A percentile compares a stretch with the other conserved stretches of the same genome.
These are phyloP conservation scores for Pachyramphus minor DNA, from an alignment of 2,113 vertebrate genomes.

Conservation along the genomic window DNA sequence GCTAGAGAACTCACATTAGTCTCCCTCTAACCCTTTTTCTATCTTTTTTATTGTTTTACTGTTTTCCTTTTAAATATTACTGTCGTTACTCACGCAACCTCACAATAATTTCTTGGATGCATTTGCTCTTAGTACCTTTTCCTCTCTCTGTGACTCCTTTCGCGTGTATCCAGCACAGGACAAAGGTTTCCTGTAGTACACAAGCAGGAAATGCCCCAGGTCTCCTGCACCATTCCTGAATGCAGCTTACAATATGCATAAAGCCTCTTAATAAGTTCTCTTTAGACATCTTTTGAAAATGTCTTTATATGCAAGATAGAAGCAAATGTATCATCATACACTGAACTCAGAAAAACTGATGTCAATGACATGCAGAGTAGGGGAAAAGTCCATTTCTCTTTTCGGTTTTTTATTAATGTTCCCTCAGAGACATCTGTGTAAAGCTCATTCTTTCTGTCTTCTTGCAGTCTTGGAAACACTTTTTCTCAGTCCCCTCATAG, in stretches of 20 bases:
- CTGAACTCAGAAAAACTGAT: background rate
- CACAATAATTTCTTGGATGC: background rate
- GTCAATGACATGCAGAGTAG: background rate
- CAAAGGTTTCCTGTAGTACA: background rate
- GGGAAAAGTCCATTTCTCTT: background rate
- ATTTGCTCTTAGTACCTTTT: background rate
- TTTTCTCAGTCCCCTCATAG: background rate
- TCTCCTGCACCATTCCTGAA: background rate
- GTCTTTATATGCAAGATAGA: background rate
- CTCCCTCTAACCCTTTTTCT: background rate
- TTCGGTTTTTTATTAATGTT: background rate
- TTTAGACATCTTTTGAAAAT: background rate
- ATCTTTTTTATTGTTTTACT: background rate
- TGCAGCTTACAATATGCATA: accelerated
- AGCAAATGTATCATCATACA: background rate
- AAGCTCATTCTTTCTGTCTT: background rate
- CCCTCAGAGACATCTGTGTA: background rate
- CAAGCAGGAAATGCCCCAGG: background rate
- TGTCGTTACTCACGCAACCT: background rate
- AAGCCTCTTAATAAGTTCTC: background rate
- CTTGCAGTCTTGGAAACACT: background rate
- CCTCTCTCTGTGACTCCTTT: background rate
- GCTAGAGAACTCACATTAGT: background rate
- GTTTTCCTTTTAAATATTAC: background rate
- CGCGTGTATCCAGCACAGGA: background rate